phyloP scores from a whole-genome alignment of 2,113 vertebrate species.

The Brachyhypopomus occidentalis region DNA sequence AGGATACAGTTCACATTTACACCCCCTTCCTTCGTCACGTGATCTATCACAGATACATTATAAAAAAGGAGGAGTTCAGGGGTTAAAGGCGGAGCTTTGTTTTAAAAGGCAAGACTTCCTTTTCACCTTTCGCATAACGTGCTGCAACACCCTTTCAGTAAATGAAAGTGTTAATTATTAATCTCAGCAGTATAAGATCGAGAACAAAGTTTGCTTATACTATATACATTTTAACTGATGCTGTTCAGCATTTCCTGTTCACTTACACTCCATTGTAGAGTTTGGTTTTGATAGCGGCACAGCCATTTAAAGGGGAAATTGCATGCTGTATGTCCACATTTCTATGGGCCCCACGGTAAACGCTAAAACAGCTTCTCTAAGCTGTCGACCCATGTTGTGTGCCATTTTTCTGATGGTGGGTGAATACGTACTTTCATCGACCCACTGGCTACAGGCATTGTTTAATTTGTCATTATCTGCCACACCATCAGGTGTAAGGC shows the following conservation, averaged over 20 bases:
- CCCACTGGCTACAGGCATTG: background rate
- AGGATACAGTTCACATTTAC: slow-evolving; percentile 64
- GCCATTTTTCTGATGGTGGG: no score
- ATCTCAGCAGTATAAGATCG: background rate
- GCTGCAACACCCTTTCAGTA: no score
- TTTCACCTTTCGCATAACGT: no score
- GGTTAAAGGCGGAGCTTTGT: slow-evolving; percentile 29
- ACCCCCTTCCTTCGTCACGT: slow-evolving; percentile 65
- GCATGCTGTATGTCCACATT: background rate
- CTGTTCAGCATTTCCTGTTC: no score
- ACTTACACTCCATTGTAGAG: background rate
- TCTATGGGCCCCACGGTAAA: background rate
- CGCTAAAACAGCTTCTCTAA: background rate
- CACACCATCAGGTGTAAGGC: background rate
- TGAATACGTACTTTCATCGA: background rate
- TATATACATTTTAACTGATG: background rate
- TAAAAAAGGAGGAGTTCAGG: slow-evolving; percentile 60
- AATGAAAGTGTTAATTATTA: background rate
- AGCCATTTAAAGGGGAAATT: slow-evolving; percentile 25
- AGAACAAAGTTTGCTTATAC: background rate
- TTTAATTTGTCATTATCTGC: background rate
- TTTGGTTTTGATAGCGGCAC: background rate
- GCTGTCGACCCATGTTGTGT: no score
- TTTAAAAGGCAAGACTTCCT: slow-evolving; percentile 52
- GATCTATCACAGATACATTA: slow-evolving; percentile 64